Evolutionary conservation across 2,113 vertebrate species (phyloP).

Genomic region (Nestor notabilis): DNA sequence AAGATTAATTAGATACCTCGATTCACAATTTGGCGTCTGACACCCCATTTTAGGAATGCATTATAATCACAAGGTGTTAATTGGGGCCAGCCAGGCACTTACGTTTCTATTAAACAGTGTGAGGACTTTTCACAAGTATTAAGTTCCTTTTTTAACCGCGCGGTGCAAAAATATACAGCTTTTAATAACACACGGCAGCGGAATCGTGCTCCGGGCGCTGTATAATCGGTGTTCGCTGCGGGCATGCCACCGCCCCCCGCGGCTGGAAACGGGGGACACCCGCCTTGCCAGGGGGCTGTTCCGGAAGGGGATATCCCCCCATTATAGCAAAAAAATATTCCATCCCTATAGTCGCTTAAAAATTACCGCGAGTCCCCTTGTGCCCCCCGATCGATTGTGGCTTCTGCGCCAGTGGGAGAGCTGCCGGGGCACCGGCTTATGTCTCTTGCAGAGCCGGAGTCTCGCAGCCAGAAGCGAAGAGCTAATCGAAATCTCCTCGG

Average conservation of each 20-base stretch:
- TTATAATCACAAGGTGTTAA: constrained; percentile 98
- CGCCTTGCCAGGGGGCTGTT: not conserved
- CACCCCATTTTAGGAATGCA: constrained; percentile 85
- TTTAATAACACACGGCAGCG: not conserved
- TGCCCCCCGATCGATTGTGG: fast-evolving
- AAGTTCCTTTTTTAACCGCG: constrained; percentile 21
- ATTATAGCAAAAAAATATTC: fast-evolving
- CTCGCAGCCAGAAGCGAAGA: fast-evolving
- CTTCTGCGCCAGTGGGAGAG: fast-evolving
- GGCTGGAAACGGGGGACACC: not conserved
- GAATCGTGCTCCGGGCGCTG: not conserved
- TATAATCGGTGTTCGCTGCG: fast-evolving
- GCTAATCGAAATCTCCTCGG: not conserved
- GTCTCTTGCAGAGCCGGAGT: not conserved
- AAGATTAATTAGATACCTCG: constrained; percentile 86
- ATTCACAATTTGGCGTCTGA: constrained; percentile 85
- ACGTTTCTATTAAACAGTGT: constrained; percentile 92
- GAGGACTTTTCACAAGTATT: constrained; percentile 78
- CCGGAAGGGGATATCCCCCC: fast-evolving
- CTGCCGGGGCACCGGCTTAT: not conserved
- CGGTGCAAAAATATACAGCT: constrained; percentile 64
- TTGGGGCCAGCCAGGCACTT: constrained; percentile 96
- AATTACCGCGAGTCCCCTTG: fast-evolving
- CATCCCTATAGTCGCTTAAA: fast-evolving
- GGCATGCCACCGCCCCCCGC: fast-evolving